A percentile compares a stretch with the other conserved stretches of the same genome.
phyloP scores from a whole-genome alignment of 2,113 vertebrate species.

The Alaudala cheleensis region DNA sequence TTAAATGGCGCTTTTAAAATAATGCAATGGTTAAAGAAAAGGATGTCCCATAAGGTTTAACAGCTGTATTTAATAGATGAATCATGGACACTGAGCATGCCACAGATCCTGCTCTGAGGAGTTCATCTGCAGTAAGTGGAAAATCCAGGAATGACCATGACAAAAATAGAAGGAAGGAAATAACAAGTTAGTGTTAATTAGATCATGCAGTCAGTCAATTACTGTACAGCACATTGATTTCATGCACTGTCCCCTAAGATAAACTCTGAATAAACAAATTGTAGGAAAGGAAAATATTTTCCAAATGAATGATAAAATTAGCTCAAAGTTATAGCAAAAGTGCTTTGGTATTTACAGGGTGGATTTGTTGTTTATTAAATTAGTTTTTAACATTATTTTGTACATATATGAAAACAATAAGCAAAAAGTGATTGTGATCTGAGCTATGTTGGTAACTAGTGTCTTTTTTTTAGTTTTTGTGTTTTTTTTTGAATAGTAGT shows the following conservation, averaged over 20 bases:
- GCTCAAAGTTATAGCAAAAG: not conserved
- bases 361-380: accelerated
- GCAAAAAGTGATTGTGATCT: not conserved
- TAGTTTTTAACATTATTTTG: not conserved
- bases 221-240: not conserved
- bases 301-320: not conserved
- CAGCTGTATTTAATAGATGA: not conserved
- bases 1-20: not conserved
- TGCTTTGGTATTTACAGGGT: not conserved
- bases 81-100: not conserved
- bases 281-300: not conserved
- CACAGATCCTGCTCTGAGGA: not conserved
- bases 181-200: not conserved
- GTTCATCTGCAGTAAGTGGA: not conserved
- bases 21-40: not conserved
- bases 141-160: not conserved
- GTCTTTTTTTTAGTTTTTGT: not conserved
- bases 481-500: not conserved
- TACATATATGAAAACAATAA: not conserved
- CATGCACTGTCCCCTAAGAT: not conserved
- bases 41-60: not conserved
- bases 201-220: not conserved
- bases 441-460: not conserved
- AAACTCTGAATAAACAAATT: not conserved
- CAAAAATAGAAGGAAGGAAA: not conserved